Evolutionary conservation across 1,140 invertebrate species (phyloP).

Genomic region (Samia ricini): DNA sequence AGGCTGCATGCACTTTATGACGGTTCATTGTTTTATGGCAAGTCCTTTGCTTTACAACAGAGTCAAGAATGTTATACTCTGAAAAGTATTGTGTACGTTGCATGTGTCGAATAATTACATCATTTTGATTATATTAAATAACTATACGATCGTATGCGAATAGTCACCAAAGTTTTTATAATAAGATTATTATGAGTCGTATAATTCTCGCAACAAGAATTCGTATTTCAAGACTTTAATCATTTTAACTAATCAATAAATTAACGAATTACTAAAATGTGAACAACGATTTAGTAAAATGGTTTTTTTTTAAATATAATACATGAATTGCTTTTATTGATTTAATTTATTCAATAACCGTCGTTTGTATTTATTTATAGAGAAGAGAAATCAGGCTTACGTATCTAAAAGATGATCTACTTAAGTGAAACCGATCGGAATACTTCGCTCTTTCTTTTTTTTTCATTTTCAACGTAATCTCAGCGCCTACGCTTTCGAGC

Average conservation of each 20-base stretch:
- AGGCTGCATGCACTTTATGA: constrained; percentile 35
- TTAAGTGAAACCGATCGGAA: constrained; percentile 11
- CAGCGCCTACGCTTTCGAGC: constrained; percentile 43
- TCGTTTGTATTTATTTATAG: neutral
- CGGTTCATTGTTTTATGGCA: constrained; percentile 49
- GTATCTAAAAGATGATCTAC: constrained; percentile 12
- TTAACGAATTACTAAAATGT: too few relatives aligned
- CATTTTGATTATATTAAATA: too few relatives aligned
- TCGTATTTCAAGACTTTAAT: too few relatives aligned
- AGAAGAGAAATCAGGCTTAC: neutral
- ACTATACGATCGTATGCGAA: too few relatives aligned
- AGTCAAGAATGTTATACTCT: neutral
- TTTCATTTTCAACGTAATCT: constrained; percentile 22
- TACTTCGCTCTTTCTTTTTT: constrained; percentile 8
- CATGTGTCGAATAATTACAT: too few relatives aligned
- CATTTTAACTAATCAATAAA: too few relatives aligned
- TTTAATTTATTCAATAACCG: neutral
- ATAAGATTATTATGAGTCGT: too few relatives aligned
- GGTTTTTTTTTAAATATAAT: too few relatives aligned
- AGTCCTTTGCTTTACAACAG: constrained; percentile 12
- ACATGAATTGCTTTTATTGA: neutral
- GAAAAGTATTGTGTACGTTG: too few relatives aligned
- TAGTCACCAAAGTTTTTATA: too few relatives aligned
- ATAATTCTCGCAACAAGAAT: too few relatives aligned
- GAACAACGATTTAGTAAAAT: too few relatives aligned